These are phyloP conservation scores for Lichenostomus cassidix DNA, from an alignment of 2,113 vertebrate species.

Conservation along the genomic window DNA sequence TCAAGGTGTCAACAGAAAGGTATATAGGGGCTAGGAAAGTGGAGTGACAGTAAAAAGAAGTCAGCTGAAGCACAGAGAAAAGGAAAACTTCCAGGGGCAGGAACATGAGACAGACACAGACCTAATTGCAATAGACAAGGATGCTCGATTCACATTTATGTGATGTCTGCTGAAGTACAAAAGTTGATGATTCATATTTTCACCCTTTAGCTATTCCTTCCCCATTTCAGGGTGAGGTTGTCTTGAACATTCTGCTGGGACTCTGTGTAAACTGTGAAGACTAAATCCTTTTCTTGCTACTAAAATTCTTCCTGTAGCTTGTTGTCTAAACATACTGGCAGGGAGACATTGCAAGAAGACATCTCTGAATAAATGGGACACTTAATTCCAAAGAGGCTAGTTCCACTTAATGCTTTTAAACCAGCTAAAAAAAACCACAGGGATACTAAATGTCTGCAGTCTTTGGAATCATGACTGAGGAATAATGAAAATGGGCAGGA, in stretches of 20 bases:
- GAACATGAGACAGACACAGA: not conserved
- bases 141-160: not conserved
- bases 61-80: not conserved
- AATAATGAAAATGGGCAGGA: not conserved
- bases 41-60: not conserved
- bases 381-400: not conserved
- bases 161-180: not conserved
- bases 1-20: not conserved
- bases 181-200: not conserved
- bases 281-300: not conserved
- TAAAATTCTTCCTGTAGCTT: not conserved
- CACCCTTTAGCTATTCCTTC: not conserved
- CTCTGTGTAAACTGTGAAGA: not conserved
- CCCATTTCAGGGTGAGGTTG: not conserved
- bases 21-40: not conserved
- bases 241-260: not conserved
- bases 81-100: not conserved
- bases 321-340: not conserved
- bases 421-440: not conserved
- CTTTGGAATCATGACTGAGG: not conserved
- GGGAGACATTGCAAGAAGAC: not conserved
- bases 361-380: not conserved
- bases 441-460: not conserved
- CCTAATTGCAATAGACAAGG: not conserved
- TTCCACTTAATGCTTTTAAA: not conserved